Evolutionary conservation across 2,113 vertebrate species (phyloP), one percentile per base, ranked within the genome.

Genomic region (Conger conger): DNA sequence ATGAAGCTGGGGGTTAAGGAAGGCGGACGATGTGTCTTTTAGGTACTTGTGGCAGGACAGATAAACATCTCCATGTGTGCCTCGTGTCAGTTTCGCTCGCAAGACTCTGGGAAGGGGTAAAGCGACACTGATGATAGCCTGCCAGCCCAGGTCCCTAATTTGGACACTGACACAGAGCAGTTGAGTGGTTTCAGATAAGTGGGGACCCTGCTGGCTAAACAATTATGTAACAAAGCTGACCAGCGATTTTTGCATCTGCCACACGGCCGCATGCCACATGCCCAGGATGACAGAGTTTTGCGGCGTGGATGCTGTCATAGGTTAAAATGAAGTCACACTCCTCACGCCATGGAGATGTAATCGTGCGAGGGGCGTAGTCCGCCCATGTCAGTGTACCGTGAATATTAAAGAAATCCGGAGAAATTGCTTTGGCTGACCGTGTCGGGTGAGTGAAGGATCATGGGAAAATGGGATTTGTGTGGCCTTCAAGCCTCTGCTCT

Each of bases 181-280:
- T 86, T 81, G 86, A 91, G 86, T 88, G 88, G 87, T 87, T 85
- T 85, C 82, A 89, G 85, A 81, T 89, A 90, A 92, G 83, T 53
- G 68, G 86, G 89, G 68, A 37, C 88, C 91, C 89, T 81, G 90
- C 93, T 91, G 89, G 82, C 84, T 88, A 68, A 86, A 90, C 89
- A 91, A 91, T 92, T 92, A 93, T 87, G 87, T 89, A 92, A 92
- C 87, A 89, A 85, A 91, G 89, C 91, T 90, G 90, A 91, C 88
- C 89, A 80, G 37, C 80, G 87, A 90, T 91, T 91, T 89, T 81
- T 91, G 90, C 83, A 84, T 92, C 89, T 90, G 85, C 86, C 88
- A 83, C 87, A 82, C 54, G 27, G 30, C 60, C 57, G 82, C 90
- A 90, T 87, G 85, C 87, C 88, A 85, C 90, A 92, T 88, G 86